Conservation (phyloP, 2,797 vertebrate genomes). For the Trachops cirrhosus region DNA sequence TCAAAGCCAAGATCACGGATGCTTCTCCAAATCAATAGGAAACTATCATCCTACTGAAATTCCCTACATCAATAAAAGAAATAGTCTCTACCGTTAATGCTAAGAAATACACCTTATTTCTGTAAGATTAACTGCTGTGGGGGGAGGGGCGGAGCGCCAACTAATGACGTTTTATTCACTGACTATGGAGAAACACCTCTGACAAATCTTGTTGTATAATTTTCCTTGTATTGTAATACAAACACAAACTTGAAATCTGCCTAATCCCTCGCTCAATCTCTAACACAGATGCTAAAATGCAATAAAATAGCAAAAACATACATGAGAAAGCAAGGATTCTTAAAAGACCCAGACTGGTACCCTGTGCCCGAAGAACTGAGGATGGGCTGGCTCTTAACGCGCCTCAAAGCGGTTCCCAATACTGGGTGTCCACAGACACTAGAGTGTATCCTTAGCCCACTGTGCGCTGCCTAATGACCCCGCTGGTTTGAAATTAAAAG, state of each 20-base stretch:
- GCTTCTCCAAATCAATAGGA: not conserved
- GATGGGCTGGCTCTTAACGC: not conserved
- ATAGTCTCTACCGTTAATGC: not conserved
- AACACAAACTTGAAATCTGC: not conserved
- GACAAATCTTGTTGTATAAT: not conserved
- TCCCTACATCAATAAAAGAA: not conserved
- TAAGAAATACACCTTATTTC: not conserved
- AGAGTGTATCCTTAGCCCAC: not conserved
- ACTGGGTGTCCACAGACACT: not conserved
- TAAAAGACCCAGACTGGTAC: not conserved
- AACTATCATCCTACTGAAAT: not conserved
- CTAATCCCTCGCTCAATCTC: not conserved
- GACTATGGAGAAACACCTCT: not conserved
- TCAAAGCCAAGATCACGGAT: not conserved
- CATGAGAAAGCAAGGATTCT: not conserved
- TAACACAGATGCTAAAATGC: not conserved
- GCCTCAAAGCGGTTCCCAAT: not conserved
- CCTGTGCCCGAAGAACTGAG: not conserved
- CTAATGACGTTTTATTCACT: not conserved
- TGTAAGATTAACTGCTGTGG: not conserved
- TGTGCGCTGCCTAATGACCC: not conserved
- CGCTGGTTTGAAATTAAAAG: not conserved
- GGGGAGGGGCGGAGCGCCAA: not conserved
- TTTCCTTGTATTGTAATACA: not conserved
- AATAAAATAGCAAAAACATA: not conserved